Evolutionary conservation across 2,113 vertebrate species (phyloP).

Genomic region (Toxotes chatareus): DNA sequence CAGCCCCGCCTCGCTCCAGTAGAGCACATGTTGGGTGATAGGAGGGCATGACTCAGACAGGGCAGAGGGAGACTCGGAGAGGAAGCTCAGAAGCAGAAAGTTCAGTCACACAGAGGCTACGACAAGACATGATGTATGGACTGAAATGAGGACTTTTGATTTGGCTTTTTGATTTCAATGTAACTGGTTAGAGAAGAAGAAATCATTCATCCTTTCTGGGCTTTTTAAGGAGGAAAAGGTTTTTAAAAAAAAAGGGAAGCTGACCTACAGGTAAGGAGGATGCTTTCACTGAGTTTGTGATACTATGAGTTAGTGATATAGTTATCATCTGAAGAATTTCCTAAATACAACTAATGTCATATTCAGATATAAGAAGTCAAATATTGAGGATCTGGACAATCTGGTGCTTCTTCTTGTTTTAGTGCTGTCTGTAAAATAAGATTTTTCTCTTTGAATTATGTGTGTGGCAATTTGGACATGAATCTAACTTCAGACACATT

Average conservation of each 20-base stretch:
- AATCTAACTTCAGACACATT: background rate
- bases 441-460: background rate
- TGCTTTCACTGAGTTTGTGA: slow-evolving; percentile 10
- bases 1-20: slow-evolving; percentile 53
- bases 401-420: background rate
- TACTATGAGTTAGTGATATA: background rate
- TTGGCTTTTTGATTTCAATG: background rate
- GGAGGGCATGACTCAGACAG: slow-evolving; percentile 62
- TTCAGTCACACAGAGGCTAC: background rate
- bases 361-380: background rate
- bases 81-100: slow-evolving; percentile 19
- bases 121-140: background rate
- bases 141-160: background rate
- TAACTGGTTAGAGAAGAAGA: background rate
- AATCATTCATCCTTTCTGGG: slow-evolving; percentile 13
- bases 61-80: slow-evolving; percentile 23
- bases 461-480: background rate
- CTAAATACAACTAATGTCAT: background rate
- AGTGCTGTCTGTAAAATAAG: background rate
- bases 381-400: background rate
- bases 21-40: slow-evolving; percentile 63
- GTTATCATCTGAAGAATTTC: background rate
- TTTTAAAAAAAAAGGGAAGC: background rate
- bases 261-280: slow-evolving; percentile 62
- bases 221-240: background rate